A percentile compares a stretch with the other conserved stretches of the same genome.
These are phyloP conservation scores for Halictus ligatus DNA, from an alignment of 2,888 invertebrate species.

Conservation along the genomic window DNA sequence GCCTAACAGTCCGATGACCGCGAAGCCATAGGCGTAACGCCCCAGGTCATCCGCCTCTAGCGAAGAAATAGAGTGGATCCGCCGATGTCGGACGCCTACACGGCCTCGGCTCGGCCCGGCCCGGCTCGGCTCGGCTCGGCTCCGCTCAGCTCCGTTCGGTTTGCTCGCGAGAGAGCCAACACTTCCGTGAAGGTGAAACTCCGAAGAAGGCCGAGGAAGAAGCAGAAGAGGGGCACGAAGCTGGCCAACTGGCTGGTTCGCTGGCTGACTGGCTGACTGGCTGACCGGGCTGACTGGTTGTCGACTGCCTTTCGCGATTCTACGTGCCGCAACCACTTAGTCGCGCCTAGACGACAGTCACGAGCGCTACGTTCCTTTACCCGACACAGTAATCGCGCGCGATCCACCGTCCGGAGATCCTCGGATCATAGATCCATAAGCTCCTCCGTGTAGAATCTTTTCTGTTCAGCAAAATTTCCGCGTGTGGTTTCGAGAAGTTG, in stretches of 20 bases:
- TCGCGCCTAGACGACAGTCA: conserved; percentile 70
- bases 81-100: conserved; percentile 45
- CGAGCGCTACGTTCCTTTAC: conserved; percentile 38
- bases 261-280: neutral
- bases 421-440: neutral
- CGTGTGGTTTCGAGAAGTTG: no score
- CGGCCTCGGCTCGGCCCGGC: conserved; percentile 25
- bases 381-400: neutral
- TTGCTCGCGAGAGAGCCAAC: conserved; percentile 30
- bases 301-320: conserved; percentile 64
- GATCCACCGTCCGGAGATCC: neutral
- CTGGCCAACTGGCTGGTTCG: conserved; percentile 8
- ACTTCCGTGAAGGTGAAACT: conserved; percentile 72
- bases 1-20: conserved; percentile 46
- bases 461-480: neutral
- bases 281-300: neutral
- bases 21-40: conserved; percentile 55
- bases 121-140: conserved; percentile 3
- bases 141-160: neutral
- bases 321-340: conserved; percentile 57
- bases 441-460: neutral
- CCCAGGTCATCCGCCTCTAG: conserved; percentile 54
- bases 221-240: conserved; percentile 38
- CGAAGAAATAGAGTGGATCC: conserved; percentile 58
- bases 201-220: conserved; percentile 63